Conservation (phyloP, 2,113 vertebrate species). For the Pogonocichla stellata region DNA sequence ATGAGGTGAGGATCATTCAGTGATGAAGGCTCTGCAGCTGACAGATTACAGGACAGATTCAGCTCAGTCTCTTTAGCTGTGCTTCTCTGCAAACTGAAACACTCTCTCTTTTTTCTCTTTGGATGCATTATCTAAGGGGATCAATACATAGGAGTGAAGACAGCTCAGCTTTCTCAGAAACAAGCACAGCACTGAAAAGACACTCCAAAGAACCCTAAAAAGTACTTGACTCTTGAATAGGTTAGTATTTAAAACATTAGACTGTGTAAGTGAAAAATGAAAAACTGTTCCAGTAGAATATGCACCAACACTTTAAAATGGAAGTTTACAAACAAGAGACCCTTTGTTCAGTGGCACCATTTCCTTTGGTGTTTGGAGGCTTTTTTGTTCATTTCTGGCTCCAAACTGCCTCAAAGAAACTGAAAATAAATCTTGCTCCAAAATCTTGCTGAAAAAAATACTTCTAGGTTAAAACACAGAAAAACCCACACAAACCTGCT, state of each 20-base stretch:
- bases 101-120: not conserved
- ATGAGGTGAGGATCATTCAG: constrained; percentile 1
- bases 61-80: not conserved
- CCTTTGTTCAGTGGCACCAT: not conserved
- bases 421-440: constrained; percentile 3
- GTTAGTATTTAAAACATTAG: not conserved
- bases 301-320: not conserved
- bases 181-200: not conserved
- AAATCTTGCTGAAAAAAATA: not conserved
- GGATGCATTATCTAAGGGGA: not conserved
- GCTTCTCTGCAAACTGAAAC: not conserved
- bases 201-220: not conserved
- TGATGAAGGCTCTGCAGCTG: not conserved
- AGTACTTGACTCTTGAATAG: not conserved
- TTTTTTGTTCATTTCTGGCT: constrained; percentile 46
- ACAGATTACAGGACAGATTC: not conserved
- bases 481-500: not conserved
- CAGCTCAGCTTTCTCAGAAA: not conserved
- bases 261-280: not conserved
- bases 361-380: not conserved
- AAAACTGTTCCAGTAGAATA: constrained; percentile 8
- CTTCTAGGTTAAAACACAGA: not conserved
- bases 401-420: not conserved
- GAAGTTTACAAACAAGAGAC: constrained; percentile 47
- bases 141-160: not conserved